Evolutionary conservation across 2,888 invertebrate genomes (phyloP).

Genomic region (Liopterus haemorrhoidalis): DNA sequence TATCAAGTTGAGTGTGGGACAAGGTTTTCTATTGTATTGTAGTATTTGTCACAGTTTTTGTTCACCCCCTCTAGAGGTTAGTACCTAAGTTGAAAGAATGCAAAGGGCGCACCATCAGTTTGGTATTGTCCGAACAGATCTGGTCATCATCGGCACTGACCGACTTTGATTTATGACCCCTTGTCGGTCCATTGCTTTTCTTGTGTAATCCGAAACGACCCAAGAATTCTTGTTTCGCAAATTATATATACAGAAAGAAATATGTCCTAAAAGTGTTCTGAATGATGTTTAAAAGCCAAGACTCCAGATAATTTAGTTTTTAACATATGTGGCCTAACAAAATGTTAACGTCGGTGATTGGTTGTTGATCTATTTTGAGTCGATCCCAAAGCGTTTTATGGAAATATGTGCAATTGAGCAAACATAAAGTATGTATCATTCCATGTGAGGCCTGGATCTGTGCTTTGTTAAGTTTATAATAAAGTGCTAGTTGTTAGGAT

Average conservation of each 20-base stretch:
- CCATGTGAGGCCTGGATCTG: too few species aligned
- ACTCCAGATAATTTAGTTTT: too few species aligned
- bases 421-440: too few species aligned
- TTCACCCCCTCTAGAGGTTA: conserved; percentile 17
- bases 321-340: too few species aligned
- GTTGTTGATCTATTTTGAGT: too few species aligned
- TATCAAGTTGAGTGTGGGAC: too few species aligned
- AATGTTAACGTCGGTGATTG: too few species aligned
- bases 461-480: too few species aligned
- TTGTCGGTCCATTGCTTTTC: conserved; percentile 28
- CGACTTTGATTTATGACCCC: conserved; percentile 39
- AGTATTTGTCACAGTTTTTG: conserved; percentile 23
- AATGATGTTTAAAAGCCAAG: conserved; percentile 8
- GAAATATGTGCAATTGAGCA: too few species aligned
- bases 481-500: too few species aligned
- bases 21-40: too few species aligned
- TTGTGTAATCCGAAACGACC: conserved; percentile 39
- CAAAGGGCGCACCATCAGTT: conserved; percentile 35
- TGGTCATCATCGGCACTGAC: conserved; percentile 42
- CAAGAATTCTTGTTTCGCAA: conserved; percentile 24
- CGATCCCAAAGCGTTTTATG: too few species aligned
- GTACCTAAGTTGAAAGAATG: conserved; percentile 5
- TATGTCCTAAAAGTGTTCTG: not conserved
- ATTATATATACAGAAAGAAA: conserved; percentile 24
- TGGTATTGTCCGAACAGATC: conserved; percentile 43